phyloP scores from a whole-genome alignment of 2,113 vertebrate genomes.

The Lepisosteus oculatus region DNA sequence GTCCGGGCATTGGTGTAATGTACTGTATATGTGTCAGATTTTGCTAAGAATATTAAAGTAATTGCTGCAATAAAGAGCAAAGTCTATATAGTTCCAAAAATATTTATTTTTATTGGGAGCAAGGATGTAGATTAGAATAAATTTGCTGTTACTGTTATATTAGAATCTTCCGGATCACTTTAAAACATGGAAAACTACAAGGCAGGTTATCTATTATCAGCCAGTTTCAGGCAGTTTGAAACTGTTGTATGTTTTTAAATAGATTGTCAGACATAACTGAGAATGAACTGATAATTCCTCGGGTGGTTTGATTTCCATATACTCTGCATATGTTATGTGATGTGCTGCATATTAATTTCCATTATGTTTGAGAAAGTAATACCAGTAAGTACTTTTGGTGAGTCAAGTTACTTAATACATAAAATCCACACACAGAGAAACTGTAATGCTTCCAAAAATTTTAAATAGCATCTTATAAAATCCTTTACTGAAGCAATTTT shows the following conservation, averaged over 20 bases:
- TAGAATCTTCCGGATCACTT: too few relatives aligned
- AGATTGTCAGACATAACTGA: slow-evolving; percentile 27
- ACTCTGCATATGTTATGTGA: slow-evolving; percentile 9
- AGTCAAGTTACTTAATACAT: neutral
- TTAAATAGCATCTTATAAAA: slow-evolving; percentile 18
- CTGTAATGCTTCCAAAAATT: slow-evolving; percentile 3
- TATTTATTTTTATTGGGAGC: too few relatives aligned
- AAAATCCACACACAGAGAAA: neutral
- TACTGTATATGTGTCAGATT: too few relatives aligned
- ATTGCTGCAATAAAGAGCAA: too few relatives aligned
- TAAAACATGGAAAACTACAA: too few relatives aligned
- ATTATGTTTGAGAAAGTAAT: slow-evolving; percentile 37
- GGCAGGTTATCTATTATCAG: too few relatives aligned
- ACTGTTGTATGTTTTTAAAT: slow-evolving; percentile 13
- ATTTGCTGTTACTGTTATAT: too few relatives aligned
- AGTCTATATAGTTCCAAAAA: too few relatives aligned
- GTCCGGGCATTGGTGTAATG: too few relatives aligned
- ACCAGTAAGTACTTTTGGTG: slow-evolving; percentile 28
- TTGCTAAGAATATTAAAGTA: too few relatives aligned
- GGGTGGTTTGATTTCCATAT: slow-evolving; percentile 29
- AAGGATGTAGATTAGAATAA: too few relatives aligned
- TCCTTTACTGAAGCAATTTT: slow-evolving; percentile 2
- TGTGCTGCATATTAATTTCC: slow-evolving; percentile 36
- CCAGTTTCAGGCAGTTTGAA: neutral
- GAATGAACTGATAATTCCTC: slow-evolving; percentile 30